Conservation (phyloP, 2,888 invertebrate genomes). For the Drosophila kanekoi region DNA sequence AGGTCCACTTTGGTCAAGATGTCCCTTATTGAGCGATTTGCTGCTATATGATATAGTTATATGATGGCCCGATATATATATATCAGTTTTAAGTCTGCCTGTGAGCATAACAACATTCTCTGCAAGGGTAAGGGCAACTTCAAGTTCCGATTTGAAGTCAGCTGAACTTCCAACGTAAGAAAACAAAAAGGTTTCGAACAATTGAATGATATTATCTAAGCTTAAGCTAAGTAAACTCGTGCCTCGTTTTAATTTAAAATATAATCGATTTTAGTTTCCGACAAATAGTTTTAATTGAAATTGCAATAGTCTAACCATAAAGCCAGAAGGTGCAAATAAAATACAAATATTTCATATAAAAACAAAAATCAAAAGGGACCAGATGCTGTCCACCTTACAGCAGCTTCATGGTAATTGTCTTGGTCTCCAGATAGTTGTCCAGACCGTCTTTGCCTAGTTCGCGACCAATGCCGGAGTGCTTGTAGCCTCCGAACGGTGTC, state of each 20-base stretch:
- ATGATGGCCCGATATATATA: no score
- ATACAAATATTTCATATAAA: conserved; percentile 37
- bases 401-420: conserved; percentile 89
- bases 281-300: conserved; percentile 32
- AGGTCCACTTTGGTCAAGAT: no score
- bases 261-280: conserved; percentile 22
- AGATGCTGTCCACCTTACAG: conserved; percentile 44
- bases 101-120: neutral
- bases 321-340: conserved; percentile 59
- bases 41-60: no score
- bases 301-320: conserved; percentile 53
- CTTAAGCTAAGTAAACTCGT: conserved; percentile 61
- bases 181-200: conserved; percentile 31
- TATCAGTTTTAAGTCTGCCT: no score
- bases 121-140: conserved; percentile 4
- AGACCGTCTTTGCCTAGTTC: conserved; percentile 93
- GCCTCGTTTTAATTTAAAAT: conserved; percentile 57
- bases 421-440: conserved; percentile 91
- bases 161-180: neutral
- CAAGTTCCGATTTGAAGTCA: conserved; percentile 4
- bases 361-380: neutral
- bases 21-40: no score
- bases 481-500: conserved; percentile 95
- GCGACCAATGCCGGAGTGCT: conserved; percentile 93
- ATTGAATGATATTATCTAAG: conserved; percentile 51